A percentile compares a stretch with the other conserved stretches of the same genome.
Conservation (phyloP, 2,797 vertebrate species). For the Acrossocheilus fasciatus region DNA sequence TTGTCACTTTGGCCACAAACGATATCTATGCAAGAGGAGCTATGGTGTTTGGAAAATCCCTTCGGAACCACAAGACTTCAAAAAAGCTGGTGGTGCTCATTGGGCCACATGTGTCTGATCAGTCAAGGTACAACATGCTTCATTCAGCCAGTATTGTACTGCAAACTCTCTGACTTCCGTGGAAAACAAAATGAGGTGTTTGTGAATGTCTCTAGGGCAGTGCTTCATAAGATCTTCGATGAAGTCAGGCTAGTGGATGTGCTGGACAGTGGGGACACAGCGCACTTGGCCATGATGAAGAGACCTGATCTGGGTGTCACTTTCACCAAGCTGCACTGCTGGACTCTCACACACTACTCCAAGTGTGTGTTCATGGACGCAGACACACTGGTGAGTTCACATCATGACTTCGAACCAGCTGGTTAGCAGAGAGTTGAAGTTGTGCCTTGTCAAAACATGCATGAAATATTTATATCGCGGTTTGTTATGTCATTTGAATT, state of each 20-base stretch:
- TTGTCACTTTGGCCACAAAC: conserved; percentile 96
- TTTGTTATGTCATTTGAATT: not conserved
- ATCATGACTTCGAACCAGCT: not conserved
- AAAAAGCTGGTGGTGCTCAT: conserved; percentile 86
- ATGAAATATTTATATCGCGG: conserved; percentile 14
- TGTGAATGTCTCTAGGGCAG: conserved; percentile 73
- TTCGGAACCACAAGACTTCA: conserved; percentile 86
- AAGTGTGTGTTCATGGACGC: conserved; percentile 99
- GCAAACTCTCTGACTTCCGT: not conserved
- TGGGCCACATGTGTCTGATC: conserved; percentile 89
- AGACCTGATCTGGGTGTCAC: conserved; percentile 94
- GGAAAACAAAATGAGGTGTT: not conserved
- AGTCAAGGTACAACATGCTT: conserved; percentile 82
- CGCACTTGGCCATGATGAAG: conserved; percentile 92
- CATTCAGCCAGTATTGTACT: not conserved
- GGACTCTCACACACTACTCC: conserved; percentile 89
- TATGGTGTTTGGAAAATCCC: conserved; percentile 91
- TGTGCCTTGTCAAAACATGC: conserved; percentile 23
- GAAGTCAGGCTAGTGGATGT: conserved; percentile 90
- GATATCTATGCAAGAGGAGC: conserved; percentile 94
- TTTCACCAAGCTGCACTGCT: conserved; percentile 96
- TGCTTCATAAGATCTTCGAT: conserved; percentile 87
- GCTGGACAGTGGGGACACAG: conserved; percentile 92
- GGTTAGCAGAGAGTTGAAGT: not conserved
- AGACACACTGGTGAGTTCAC: conserved; percentile 90